Base-by-base conservation (phyloP, 2,113 vertebrate species). In the Taurulus bubalis region DNA sequence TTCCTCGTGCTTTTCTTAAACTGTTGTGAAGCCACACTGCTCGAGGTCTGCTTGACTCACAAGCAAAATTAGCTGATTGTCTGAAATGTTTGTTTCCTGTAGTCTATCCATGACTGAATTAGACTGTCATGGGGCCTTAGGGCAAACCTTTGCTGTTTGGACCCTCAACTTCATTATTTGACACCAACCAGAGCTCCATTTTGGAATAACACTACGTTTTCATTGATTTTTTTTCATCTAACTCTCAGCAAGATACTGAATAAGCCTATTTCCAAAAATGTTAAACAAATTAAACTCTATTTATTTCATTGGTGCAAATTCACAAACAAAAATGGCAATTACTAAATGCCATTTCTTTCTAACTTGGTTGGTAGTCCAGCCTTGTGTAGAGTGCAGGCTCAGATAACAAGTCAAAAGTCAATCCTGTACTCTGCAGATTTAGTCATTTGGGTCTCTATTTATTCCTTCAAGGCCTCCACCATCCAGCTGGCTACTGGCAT, bases 401-500 rank as follows among this genome's bases (percentile, higher is more conserved):
- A 5, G 20, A 30, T 69, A 53, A 51, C n/a, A 30, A 53, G 34
- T 36, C 30, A 67, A 66, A 77, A 56, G 18, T 32, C 5, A 75
- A 36, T 36, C 20, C 55, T 59, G n/a, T 62, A 51, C 56, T 77
- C 32, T 18, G 47, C 6, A 0, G 2, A 71, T 78, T 84, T 38
- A 22, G 6, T 22, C n/a, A 66, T 28, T 70, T 38, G 38, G 1
- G 3, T 70, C 15, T 78, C 16, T 47, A 16, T 62, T 77, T 55
- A 74, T 69, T 79, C 56, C 18, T 26, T 74, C 22, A 62, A 69
- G 32, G 20, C 45, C 64, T 53, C 58, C 70, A 60, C 62, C 74
- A 78, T 82, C 76, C 72, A 75, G 32, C 69, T 71, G 18, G 28
- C 45, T 64, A 30, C 75, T 79, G 83, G 78, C 68, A n/a, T 67